Evolutionary conservation across 2,113 vertebrate species (phyloP).

Genomic region (Melanerpes aurifrons): DNA sequence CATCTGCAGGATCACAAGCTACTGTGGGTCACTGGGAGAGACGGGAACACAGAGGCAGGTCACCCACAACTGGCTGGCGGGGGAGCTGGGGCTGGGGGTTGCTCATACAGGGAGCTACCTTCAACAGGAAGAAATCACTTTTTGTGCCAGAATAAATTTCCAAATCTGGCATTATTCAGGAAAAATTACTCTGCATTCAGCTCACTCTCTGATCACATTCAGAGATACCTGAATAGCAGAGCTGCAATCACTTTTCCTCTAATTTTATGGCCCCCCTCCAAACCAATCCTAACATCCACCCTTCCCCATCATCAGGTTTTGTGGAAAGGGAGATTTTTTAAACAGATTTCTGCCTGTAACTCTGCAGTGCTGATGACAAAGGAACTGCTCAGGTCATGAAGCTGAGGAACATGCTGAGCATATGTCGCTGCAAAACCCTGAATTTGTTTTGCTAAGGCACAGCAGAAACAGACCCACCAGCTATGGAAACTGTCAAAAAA

Average conservation of each 20-base stretch:
- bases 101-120: not conserved
- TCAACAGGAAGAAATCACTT: not conserved
- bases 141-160: not conserved
- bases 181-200: not conserved
- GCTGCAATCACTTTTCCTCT: not conserved
- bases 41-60: not conserved
- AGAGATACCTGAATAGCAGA: not conserved
- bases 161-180: not conserved
- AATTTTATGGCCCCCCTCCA: not conserved
- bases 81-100: not conserved
- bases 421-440: not conserved
- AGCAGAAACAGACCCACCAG: slow-evolving; percentile 32
- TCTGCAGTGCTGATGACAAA: not conserved
- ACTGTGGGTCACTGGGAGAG: accelerated
- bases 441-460: slow-evolving; percentile 38
- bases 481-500: slow-evolving; percentile 24
- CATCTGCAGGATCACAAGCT: not conserved
- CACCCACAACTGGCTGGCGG: not conserved
- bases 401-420: not conserved
- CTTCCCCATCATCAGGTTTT: not conserved
- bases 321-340: not conserved
- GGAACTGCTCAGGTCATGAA: not conserved
- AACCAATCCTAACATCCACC: not conserved
- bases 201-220: not conserved
- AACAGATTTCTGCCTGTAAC: not conserved